Percentiles rank a stretch among this genome's conserved stretches.
Evolutionary conservation across 2,888 invertebrate genomes (phyloP).

Genomic region (Creontiades dilutus): DNA sequence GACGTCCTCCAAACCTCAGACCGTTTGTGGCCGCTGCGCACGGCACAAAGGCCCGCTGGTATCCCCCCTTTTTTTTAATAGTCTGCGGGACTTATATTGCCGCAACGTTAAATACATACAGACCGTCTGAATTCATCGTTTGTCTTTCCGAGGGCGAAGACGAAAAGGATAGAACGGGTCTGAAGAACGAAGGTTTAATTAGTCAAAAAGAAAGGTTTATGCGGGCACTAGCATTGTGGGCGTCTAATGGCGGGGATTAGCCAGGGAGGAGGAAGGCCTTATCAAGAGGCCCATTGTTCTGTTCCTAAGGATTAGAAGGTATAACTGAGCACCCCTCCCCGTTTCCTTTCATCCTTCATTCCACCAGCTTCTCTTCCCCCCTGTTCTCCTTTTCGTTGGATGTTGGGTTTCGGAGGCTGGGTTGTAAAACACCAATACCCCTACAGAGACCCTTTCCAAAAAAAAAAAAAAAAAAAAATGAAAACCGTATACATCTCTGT

Average conservation of each 20-base stretch:
- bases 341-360: background rate
- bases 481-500: too few relatives aligned
- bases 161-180: background rate
- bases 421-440: too few relatives aligned
- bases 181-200: constrained; percentile 69
- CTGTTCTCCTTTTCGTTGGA: background rate
- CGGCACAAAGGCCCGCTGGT: background rate
- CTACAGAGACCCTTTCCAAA: too few relatives aligned
- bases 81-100: background rate
- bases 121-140: constrained; percentile 45
- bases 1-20: background rate
- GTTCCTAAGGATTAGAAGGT: constrained; percentile 61
- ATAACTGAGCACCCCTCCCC: constrained; percentile 34
- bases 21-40: background rate
- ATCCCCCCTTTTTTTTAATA: background rate
- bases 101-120: constrained; percentile 23
- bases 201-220: constrained; percentile 71
- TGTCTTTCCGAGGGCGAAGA: constrained; percentile 33
- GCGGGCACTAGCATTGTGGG: constrained; percentile 69
- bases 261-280: constrained; percentile 49
- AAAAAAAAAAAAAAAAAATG: too few relatives aligned
- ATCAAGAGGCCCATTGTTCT: constrained; percentile 66
- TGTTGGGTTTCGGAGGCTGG: background rate
- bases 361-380: background rate
- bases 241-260: constrained; percentile 71